These are phyloP conservation scores for Lamprologus ornatipinnis DNA, from an alignment of 2,113 vertebrate species.

Conservation along the genomic window DNA sequence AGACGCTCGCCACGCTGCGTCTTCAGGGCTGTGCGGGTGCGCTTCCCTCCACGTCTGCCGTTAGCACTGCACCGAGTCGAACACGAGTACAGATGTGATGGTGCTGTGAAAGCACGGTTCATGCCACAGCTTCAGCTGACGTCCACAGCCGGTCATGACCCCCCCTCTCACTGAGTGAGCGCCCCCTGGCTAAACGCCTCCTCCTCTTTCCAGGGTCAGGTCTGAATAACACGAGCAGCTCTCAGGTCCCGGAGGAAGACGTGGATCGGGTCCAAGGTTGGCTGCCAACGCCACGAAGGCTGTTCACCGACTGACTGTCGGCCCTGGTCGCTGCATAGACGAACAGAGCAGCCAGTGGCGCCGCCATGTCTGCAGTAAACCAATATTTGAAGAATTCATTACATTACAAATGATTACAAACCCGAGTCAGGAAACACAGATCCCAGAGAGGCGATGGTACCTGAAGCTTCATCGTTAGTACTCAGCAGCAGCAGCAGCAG, in stretches of 20 bases:
- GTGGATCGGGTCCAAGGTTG: not conserved
- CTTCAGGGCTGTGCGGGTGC: not conserved
- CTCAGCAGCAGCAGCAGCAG: not conserved
- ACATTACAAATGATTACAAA: not conserved
- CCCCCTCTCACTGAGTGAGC: not conserved
- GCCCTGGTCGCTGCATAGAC: not conserved
- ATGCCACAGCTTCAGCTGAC: not conserved
- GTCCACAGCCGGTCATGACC: not conserved
- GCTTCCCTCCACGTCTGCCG: not conserved
- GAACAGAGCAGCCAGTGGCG: not conserved
- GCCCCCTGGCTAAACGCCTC: not conserved
- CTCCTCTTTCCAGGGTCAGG: slow-evolving; percentile 24
- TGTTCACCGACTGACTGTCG: not conserved
- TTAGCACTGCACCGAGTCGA: not conserved
- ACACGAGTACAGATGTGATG: not conserved
- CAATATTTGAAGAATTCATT: not conserved
- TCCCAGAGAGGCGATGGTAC: not conserved
- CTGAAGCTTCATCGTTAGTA: not conserved
- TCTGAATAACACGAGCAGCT: not conserved
- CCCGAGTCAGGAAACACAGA: not conserved
- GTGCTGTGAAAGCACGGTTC: not conserved
- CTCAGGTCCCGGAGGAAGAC: not conserved
- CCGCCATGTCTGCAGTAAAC: not conserved
- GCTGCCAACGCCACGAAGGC: not conserved
- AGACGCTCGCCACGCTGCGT: not conserved